These are phyloP conservation scores for Tympanuchus pallidicinctus DNA, from an alignment of 2,113 vertebrate genomes.

Conservation along the genomic window DNA sequence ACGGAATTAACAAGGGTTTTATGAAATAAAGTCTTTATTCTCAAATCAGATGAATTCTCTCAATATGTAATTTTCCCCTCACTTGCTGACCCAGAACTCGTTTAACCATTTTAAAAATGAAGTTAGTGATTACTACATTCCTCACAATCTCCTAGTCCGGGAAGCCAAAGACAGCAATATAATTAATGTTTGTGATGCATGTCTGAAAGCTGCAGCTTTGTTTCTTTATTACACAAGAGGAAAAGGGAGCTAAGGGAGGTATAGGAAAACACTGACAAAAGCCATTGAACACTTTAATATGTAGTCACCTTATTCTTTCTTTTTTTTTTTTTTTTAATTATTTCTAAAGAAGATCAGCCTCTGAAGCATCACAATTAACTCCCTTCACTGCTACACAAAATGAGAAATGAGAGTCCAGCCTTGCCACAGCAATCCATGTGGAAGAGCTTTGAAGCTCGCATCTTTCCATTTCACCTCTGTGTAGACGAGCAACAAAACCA, in stretches of 20 bases:
- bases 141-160: slow-evolving; percentile 60
- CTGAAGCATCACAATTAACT: slow-evolving; percentile 26
- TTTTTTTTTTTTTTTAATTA: slow-evolving; percentile 16
- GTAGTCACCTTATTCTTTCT: background rate
- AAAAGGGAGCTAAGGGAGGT: background rate
- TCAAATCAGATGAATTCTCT: slow-evolving; percentile 13
- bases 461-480: background rate
- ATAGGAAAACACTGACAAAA: background rate
- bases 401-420: background rate
- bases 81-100: slow-evolving; percentile 52
- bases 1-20: background rate
- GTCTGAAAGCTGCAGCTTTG: slow-evolving; percentile 49
- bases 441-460: slow-evolving; percentile 44
- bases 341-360: slow-evolving; percentile 31
- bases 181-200: slow-evolving; percentile 68
- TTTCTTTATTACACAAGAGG: background rate
- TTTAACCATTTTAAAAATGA: slow-evolving; percentile 49
- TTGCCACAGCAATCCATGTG: slow-evolving; percentile 9
- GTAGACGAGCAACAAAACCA: slow-evolving; percentile 41
- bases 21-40: slow-evolving; percentile 27
- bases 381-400: slow-evolving; percentile 21
- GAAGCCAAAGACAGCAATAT: slow-evolving; percentile 62
- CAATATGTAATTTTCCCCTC: slow-evolving; percentile 33
- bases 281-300: slow-evolving; percentile 16
- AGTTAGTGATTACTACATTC: slow-evolving; percentile 45